Evolutionary conservation across 1,140 invertebrate genomes (phyloP).

Genomic region (Ladona fulva): DNA sequence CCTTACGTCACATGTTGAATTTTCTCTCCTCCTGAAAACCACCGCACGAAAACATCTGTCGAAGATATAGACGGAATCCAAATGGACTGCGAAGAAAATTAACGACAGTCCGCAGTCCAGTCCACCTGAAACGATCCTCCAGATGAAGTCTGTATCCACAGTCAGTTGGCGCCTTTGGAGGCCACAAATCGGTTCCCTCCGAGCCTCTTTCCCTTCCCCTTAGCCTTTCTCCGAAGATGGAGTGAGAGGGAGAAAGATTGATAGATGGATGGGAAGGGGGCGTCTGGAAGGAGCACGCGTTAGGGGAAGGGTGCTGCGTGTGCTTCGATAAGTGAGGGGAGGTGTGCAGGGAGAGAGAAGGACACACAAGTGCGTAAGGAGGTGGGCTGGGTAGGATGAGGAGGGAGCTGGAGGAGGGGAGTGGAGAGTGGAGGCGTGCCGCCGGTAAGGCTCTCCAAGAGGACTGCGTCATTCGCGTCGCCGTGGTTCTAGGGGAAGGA

Average conservation of each 20-base stretch:
- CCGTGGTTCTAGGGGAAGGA: neutral
- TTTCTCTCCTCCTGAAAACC: too few relatives aligned
- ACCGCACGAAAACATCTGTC: too few relatives aligned
- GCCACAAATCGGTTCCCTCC: neutral
- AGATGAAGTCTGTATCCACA: neutral
- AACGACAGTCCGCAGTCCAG: too few relatives aligned
- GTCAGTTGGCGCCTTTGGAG: neutral
- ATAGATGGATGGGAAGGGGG: neutral
- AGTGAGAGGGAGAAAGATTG: neutral
- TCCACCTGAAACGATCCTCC: too few relatives aligned
- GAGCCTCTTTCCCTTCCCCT: too few relatives aligned
- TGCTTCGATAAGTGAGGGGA: neutral
- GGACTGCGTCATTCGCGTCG: neutral
- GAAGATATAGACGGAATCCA: too few relatives aligned
- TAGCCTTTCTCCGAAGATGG: too few relatives aligned
- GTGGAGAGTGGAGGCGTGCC: neutral
- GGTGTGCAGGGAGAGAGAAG: neutral
- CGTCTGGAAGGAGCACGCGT: neutral
- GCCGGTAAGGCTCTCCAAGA: neutral
- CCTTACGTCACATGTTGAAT: too few relatives aligned
- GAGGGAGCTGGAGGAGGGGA: neutral
- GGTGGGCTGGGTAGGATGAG: neutral
- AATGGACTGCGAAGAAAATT: too few relatives aligned
- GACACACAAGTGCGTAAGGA: neutral
- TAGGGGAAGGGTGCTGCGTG: neutral